Base-by-base conservation (phyloP, 1,140 invertebrate genomes). In the Drosophila pseudoananassae region DNA sequence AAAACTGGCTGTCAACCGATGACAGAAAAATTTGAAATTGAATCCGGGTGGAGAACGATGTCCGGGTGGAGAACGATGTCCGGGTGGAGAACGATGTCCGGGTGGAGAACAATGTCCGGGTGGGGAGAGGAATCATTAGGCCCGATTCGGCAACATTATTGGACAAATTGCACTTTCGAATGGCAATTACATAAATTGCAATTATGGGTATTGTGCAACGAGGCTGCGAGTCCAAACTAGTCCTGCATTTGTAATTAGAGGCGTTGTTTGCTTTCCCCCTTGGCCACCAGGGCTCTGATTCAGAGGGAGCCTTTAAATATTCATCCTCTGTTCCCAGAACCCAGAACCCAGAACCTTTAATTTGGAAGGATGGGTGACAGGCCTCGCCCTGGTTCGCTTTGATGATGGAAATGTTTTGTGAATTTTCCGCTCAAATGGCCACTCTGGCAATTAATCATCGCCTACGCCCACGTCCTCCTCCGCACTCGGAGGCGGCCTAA, bases 401-500 rank as follows among this genome's bases (percentile, higher is more conserved):
- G 76, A 79, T 80, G 71, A 73, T 82, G 52, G 57, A 81, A 70
- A 76, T 76, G 61, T 80, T 72, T 74, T 71, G 65, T 75, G 80
- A 78, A 88, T 87, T 78, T 82, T 47, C 78, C 43, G 56, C 78
- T 66, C 59, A 60, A 88, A 81, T 78, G 75, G 58, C 55, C 75
- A 77, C 55, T 76, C 77, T 64, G 57, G 78, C 83, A 87, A 88
- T 87, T 87, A 87, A 87, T 87, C 82, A 87, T 82, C 65, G 85
- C 74, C 8, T 9, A 2, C 7, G 20, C 38, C 25, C 25, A 23
- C 31, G 9, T 7, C 12, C 29, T 27, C 46, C 49, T 3, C 33
- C 31, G 9, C 60, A 72, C 54, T 63, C 54, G 65, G 63, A 46
- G 46, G 51, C 78, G 45, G 63, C 53, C 60, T 78, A 71, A 85